Percentiles rank a stretch among this genome's conserved stretches.
Conservation (phyloP, 2,888 invertebrate genomes). For the Acrobasis repandana region DNA sequence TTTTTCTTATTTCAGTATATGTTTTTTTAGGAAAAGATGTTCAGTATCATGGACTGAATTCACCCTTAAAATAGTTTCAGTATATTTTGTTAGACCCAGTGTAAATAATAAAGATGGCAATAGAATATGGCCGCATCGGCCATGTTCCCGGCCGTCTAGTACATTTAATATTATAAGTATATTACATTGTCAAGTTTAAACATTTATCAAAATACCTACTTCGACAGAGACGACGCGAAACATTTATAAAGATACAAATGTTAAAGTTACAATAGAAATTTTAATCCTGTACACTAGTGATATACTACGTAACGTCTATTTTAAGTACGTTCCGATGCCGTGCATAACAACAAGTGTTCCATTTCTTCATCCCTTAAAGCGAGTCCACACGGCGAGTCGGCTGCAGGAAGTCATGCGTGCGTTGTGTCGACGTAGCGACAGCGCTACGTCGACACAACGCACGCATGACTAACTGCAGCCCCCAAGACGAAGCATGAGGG, state of each 20-base stretch:
- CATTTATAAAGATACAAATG: constrained; percentile 14
- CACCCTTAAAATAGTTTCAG: not conserved
- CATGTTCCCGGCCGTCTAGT: too few species aligned
- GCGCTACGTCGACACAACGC: too few species aligned
- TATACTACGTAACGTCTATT: not conserved
- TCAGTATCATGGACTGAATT: not conserved
- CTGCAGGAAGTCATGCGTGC: too few species aligned
- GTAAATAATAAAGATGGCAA: too few species aligned
- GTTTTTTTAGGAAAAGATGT: not conserved
- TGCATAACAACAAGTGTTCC: constrained; percentile 16
- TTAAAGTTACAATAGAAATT: constrained; percentile 18
- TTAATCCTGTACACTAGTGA: constrained; percentile 15
- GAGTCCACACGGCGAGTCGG: too few species aligned
- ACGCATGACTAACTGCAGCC: too few species aligned
- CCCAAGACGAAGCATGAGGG: too few species aligned
- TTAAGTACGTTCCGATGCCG: constrained; percentile 12
- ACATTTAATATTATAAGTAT: not conserved
- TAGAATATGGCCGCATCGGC: too few species aligned
- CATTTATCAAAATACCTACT: constrained; percentile 12
- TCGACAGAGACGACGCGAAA: not conserved
- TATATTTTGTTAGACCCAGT: too few species aligned
- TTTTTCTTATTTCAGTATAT: not conserved
- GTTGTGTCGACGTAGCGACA: too few species aligned
- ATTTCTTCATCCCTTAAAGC: not conserved
- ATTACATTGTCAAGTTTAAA: not conserved